Conservation (phyloP, 2,888 invertebrate genomes). For the Rhopalosiphum nymphaeae region DNA sequence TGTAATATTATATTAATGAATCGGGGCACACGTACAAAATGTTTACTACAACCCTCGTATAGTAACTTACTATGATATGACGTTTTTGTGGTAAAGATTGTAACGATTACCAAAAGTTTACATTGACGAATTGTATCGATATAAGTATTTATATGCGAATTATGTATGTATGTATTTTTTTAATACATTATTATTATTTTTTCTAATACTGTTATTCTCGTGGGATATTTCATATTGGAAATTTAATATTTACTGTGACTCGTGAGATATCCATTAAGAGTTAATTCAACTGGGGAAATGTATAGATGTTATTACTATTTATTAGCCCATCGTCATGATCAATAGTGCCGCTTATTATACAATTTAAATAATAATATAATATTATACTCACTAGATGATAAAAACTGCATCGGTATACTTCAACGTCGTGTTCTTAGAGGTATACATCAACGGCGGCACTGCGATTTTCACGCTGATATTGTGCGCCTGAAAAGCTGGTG, state of each 20-base stretch:
- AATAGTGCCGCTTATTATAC: background rate
- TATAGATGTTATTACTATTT: background rate
- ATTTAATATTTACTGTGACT: too few relatives aligned
- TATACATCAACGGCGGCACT: conserved; percentile 21
- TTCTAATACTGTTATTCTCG: too few relatives aligned
- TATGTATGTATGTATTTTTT: too few relatives aligned
- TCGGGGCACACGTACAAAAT: background rate
- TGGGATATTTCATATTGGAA: too few relatives aligned
- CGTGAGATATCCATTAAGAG: background rate
- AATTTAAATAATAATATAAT: background rate
- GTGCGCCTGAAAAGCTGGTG: background rate
- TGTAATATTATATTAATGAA: background rate
- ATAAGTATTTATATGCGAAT: background rate
- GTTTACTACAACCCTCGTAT: background rate
- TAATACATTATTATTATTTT: too few relatives aligned
- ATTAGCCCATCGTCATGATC: background rate
- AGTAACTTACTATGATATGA: background rate
- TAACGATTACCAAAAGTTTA: background rate
- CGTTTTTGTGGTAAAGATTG: background rate
- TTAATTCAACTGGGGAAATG: background rate
- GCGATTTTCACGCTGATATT: background rate
- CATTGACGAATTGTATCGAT: background rate
- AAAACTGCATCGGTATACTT: background rate
- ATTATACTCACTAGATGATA: background rate
- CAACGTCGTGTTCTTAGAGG: background rate